Percentiles rank a stretch among this genome's conserved stretches.
Conservation (phyloP, 2,113 vertebrate species). For the Takifugu flavidus region DNA sequence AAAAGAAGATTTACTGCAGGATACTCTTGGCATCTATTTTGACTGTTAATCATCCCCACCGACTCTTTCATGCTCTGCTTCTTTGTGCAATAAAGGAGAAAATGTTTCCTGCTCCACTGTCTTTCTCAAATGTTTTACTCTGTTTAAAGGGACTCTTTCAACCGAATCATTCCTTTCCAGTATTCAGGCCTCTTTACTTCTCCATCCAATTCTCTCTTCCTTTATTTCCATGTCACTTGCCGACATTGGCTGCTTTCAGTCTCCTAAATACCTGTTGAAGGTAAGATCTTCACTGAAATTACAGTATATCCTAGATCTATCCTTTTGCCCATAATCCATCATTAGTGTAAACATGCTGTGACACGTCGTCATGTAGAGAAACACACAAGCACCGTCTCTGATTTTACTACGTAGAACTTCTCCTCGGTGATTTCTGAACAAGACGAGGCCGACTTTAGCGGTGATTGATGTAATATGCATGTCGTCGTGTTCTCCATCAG, state of each 20-base stretch:
- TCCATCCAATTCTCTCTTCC: constrained; percentile 58
- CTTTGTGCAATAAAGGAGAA: background rate
- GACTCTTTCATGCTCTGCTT: background rate
- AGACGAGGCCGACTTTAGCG: constrained; percentile 29
- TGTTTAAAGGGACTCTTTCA: constrained; percentile 15
- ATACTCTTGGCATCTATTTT: background rate
- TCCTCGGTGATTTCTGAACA: constrained; percentile 42
- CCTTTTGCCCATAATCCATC: constrained; percentile 23
- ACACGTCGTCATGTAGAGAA: constrained; percentile 29
- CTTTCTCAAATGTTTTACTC: constrained; percentile 3
- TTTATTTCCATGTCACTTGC: constrained; percentile 53
- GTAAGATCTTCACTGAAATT: constrained; percentile 63
- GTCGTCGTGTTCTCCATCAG: constrained; percentile 46
- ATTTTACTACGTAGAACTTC: constrained; percentile 20
- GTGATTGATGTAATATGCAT: constrained; percentile 64
- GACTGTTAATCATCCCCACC: background rate
- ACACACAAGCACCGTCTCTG: constrained; percentile 2
- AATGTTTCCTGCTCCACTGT: background rate
- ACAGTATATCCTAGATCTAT: constrained; percentile 16
- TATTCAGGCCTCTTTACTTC: constrained; percentile 23
- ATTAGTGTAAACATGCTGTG: constrained; percentile 35
- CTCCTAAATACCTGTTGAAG: constrained; percentile 81
- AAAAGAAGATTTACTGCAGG: background rate
- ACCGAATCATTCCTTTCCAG: constrained; percentile 18
- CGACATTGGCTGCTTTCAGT: constrained; percentile 69